phyloP scores from a whole-genome alignment of 2,888 invertebrate species.

The Cantharis rufa region DNA sequence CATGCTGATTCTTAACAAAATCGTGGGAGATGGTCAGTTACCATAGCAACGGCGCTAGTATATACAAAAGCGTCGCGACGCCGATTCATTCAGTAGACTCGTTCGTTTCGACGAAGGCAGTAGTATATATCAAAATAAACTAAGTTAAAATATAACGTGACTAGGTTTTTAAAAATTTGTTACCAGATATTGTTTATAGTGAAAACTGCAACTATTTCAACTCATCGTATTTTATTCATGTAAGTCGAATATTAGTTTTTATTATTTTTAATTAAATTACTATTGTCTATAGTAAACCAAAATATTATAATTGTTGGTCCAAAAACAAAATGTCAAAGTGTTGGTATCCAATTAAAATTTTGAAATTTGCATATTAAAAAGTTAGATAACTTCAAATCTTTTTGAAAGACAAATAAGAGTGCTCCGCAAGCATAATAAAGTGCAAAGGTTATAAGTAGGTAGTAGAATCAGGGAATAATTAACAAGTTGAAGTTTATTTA shows the following conservation, averaged over 20 bases:
- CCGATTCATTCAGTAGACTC: conserved; percentile 46
- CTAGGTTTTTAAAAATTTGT: conserved; percentile 7
- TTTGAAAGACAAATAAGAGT: background rate
- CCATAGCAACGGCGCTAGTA: conserved; percentile 48
- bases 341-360: too few species aligned
- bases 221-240: background rate
- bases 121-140: background rate
- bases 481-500: background rate
- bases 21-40: conserved; percentile 39
- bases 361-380: too few species aligned
- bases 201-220: background rate
- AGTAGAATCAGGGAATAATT: background rate
- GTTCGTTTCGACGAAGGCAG: conserved; percentile 10
- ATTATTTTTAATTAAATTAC: background rate
- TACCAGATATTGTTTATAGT: background rate
- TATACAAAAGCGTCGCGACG: conserved; percentile 50
- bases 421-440: background rate
- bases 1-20: conserved; percentile 29
- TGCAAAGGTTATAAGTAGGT: background rate
- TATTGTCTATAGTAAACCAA: too few species aligned
- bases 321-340: background rate
- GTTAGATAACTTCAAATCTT: too few species aligned
- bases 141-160: background rate
- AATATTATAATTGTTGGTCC: background rate
- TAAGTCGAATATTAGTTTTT: background rate